phyloP scores from a whole-genome alignment of 1,140 invertebrate species.

The Dinothrombium tinctorium region DNA sequence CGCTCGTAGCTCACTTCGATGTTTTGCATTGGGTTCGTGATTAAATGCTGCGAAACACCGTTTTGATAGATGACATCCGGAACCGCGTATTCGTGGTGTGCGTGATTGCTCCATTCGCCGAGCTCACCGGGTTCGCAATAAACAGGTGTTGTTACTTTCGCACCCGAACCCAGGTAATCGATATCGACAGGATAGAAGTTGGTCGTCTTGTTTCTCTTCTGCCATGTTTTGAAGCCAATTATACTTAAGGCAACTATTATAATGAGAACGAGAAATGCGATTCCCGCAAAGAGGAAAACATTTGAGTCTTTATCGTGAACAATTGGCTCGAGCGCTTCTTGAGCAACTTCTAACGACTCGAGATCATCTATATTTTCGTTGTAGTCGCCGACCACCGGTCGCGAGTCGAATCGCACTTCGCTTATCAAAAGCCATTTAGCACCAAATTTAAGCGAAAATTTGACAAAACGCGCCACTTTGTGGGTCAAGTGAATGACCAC shows the following conservation, averaged over 20 bases:
- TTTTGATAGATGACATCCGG: conserved; percentile 7
- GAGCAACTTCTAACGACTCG: background rate
- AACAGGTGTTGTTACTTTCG: conserved; percentile 3
- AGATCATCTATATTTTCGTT: background rate
- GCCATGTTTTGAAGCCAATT: background rate
- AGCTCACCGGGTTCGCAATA: conserved; percentile 7
- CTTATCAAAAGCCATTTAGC: conserved; percentile 69
- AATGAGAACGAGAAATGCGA: background rate
- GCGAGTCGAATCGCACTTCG: conserved; percentile 33
- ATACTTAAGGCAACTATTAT: background rate
- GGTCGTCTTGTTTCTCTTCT: conserved; percentile 2
- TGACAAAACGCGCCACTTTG: conserved; percentile 52
- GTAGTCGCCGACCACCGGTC: background rate
- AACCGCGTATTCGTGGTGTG: conserved; percentile 8
- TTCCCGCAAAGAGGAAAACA: background rate
- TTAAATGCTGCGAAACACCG: conserved; percentile 1
- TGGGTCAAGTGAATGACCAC: conserved; percentile 60
- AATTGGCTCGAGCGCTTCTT: background rate
- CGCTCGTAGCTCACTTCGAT: no score
- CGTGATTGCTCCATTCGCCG: background rate
- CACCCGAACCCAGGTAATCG: background rate
- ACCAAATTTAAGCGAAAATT: conserved; percentile 51
- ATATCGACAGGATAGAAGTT: background rate
- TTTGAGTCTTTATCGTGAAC: background rate
- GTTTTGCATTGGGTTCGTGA: background rate